Conservation (phyloP, 2,797 vertebrate species). For the Enteromius unitaeniatus region DNA sequence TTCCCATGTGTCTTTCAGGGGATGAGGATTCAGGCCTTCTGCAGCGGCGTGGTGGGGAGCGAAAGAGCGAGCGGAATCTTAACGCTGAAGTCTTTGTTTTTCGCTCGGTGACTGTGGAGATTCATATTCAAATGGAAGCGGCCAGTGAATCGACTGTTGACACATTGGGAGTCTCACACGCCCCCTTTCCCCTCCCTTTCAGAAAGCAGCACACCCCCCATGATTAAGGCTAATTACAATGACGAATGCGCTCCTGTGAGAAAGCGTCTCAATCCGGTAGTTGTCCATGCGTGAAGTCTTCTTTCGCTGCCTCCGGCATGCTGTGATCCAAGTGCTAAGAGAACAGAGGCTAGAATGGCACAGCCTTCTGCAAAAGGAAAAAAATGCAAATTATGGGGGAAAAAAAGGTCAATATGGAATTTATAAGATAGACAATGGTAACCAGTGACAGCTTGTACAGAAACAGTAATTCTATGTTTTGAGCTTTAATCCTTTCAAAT, state of each 20-base stretch:
- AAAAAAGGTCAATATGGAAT: neutral
- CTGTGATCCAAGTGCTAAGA: conserved; percentile 22
- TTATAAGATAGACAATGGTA: neutral
- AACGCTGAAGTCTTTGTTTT: conserved; percentile 84
- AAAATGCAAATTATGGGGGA: neutral
- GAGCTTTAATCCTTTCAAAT: neutral
- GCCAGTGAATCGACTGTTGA: conserved; percentile 83
- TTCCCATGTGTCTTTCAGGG: conserved; percentile 83
- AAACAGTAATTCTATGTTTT: neutral
- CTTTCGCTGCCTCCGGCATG: conserved; percentile 39
- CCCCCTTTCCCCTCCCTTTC: conserved; percentile 38
- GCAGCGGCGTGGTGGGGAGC: conserved; percentile 62
- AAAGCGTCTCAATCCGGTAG: conserved; percentile 67
- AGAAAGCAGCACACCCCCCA: conserved; percentile 77
- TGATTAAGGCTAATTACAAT: conserved; percentile 91
- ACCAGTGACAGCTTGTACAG: neutral
- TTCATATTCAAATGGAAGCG: conserved; percentile 89
- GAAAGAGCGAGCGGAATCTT: conserved; percentile 78
- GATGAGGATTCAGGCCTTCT: conserved; percentile 81
- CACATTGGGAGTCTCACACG: conserved; percentile 77
- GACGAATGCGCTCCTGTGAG: conserved; percentile 84
- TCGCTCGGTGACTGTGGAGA: conserved; percentile 79
- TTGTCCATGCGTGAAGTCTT: conserved; percentile 55
- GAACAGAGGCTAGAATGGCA: conserved; percentile 9
- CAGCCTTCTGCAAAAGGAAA: neutral